These are phyloP conservation scores for Phalacrocorax aristotelis DNA, from an alignment of 2,113 vertebrate species.

Conservation along the genomic window DNA sequence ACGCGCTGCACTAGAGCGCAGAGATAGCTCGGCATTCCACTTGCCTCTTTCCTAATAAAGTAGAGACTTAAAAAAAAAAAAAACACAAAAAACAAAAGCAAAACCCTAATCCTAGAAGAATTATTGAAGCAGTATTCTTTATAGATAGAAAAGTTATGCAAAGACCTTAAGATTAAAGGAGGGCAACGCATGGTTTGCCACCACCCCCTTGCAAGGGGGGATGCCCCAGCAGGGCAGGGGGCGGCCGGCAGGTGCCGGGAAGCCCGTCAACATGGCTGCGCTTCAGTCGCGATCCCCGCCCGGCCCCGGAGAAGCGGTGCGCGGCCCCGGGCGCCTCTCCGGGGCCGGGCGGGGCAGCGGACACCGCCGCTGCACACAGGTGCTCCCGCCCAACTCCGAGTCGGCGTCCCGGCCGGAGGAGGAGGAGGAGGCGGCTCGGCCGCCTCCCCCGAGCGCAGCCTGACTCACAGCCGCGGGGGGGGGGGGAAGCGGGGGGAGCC, in stretches of 20 bases:
- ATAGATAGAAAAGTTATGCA: fast-evolving
- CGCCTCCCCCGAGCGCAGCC: neutral
- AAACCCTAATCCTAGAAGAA: neutral
- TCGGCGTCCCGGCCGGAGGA: neutral
- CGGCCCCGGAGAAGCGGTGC: neutral
- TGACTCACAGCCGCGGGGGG: neutral
- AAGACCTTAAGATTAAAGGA: fast-evolving
- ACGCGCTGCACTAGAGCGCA: fast-evolving
- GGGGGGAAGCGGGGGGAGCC: neutral
- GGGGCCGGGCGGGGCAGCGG: neutral
- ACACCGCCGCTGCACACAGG: neutral
- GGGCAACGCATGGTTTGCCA: fast-evolving
- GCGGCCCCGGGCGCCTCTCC: neutral
- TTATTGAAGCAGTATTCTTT: fast-evolving
- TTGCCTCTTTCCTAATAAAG: neutral
- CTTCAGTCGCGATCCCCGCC: neutral
- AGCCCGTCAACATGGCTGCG: neutral
- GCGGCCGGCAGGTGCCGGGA: neutral
- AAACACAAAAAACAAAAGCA: no score
- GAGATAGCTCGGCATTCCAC: fast-evolving
- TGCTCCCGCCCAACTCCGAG: neutral
- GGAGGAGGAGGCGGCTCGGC: neutral
- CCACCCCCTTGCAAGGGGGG: no score
- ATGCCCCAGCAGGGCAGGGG: no score
- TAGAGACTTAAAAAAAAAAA: neutral